phyloP scores from a whole-genome alignment of 2,797 vertebrate species.

The Eulemur mongoz region DNA sequence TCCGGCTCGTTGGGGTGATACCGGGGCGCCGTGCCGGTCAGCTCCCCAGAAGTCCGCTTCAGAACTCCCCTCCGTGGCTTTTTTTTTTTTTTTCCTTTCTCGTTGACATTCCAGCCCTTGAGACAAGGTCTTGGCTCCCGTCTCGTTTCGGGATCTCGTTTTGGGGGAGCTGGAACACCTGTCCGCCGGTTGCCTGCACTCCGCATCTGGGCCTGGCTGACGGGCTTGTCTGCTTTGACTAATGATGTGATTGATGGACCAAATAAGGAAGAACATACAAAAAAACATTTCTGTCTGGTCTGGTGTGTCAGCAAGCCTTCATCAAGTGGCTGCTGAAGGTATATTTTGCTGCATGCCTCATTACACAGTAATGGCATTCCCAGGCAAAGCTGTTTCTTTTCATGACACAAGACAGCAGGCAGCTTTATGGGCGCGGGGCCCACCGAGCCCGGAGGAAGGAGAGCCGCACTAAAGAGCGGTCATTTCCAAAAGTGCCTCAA shows the following conservation, averaged over 20 bases:
- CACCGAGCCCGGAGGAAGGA: constrained; percentile 87
- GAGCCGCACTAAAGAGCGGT: constrained; percentile 86
- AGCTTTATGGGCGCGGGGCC: constrained; percentile 91
- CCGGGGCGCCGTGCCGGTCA: constrained; percentile 23
- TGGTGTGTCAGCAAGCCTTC: constrained; percentile 93
- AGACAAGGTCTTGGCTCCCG: constrained; percentile 87
- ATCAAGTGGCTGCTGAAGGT: constrained; percentile 93
- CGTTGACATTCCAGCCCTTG: constrained; percentile 85
- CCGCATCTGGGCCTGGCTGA: constrained; percentile 89
- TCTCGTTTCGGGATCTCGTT: constrained; percentile 86
- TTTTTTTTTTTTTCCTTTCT: neutral
- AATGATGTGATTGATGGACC: constrained; percentile 96
- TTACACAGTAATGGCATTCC: constrained; percentile 94
- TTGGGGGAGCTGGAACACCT: constrained; percentile 90
- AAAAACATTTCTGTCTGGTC: constrained; percentile 91
- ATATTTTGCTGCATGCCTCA: constrained; percentile 94
- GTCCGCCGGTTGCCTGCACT: constrained; percentile 89
- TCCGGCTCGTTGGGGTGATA: accelerated
- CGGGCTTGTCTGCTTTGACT: constrained; percentile 94
- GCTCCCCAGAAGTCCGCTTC: constrained; percentile 43
- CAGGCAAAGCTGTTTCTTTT: constrained; percentile 91
- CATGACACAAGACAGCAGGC: constrained; percentile 92
- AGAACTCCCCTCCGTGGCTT: constrained; percentile 73
- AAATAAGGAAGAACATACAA: constrained; percentile 92
- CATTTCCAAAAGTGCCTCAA: constrained; percentile 89